Evolutionary conservation across 2,113 vertebrate species (phyloP), one percentile per base, ranked within the genome.

Genomic region (Anser brachyrhynchus): DNA sequence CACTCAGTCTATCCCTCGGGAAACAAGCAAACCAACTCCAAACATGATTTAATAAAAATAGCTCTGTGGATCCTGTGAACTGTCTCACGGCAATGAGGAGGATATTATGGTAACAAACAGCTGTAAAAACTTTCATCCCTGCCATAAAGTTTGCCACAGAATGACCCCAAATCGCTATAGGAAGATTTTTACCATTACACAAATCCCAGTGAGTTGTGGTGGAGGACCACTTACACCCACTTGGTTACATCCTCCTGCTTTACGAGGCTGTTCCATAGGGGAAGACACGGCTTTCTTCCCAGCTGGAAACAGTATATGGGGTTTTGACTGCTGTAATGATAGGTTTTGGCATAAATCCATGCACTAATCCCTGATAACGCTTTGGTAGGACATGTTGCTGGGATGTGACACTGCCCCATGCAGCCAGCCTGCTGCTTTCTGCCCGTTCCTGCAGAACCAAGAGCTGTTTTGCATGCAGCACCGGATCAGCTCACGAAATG

Each of bases 121-220:
- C 94, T 93, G 88, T 44, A 58, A 92, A 65, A 92, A 82, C 90
- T 92, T 88, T 13, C 6, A 70, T 61, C 75, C 41, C 72, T 86
- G 76, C 83, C 49, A 59, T 15, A 11, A 75, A 75, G 5, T 65
- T 92, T 85, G 89, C 87, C 54, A 51, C 52, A 35, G 77, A 78
- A 84, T 2, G 4, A 81, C 75, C 82, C 71, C 75, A 64, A 77
- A 88, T 54, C 82, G 18, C 93, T 58, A 16, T 33, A 64, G 82
- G 87, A 77, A 83, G 64, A 84, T 28, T 37, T 37, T 33, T 20
- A 29, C 49, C 71, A 61, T 65, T 33, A 72, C 67, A 41, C 18
- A 91, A 95, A 95, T 79, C 91, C 84, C 67, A 51, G 6, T 0
- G 31, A 35, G 82, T n/a, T 90, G 75, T n/a, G 8, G 19, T 2